Base-by-base conservation (phyloP, 2,113 vertebrate genomes). In the Heterochromis multidens region DNA sequence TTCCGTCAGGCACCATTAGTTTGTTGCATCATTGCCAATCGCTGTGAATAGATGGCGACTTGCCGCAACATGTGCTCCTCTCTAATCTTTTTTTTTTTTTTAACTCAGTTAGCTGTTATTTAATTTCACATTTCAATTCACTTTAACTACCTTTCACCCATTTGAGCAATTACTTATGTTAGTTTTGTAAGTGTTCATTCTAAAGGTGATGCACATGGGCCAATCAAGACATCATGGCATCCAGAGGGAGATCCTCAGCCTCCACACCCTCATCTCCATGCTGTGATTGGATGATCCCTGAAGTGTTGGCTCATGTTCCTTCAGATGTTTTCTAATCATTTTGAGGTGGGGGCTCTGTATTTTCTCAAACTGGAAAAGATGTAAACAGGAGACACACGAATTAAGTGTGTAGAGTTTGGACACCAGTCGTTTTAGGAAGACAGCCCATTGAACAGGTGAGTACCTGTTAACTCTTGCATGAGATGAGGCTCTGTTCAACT, bases 11-110 rank as follows among this genome's bases (percentile, higher is more conserved):
- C 94, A 81, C 89, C 92, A 79, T 94, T 82, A 81, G 82, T 92
- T 90, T 81, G 92, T 96, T 96, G 95, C 96, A 95, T 96, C 96
- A 96, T 70, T 95, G 92, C 85, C 94, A 88, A 95, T 96, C 90
- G 29, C 81, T 86, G 92, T 86, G 80, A 95, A 93, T 77, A 76
- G 91, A 93, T 91, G 85, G 90, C 9, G 65, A 80, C 89, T 89
- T 94, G 89, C 87, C 87, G 88, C 85, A 67, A 89, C 84, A 86
- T 10, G 76, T 84, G 76, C 40, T 82, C 60, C 27, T 86, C 79
- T 58, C n/a, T 23, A 65, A 81, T 62, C 56, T 12, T 25, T 27
- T n/a, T 2, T 23, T 74, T 49, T 43, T 35, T 17, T 63, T 25
- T 58, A 4, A 4, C 19, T 17, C 2, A 12, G 4, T n/a, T 27